phyloP scores from a whole-genome alignment of 2,888 invertebrate species.

The Lepidocyrtinus sp. region DNA sequence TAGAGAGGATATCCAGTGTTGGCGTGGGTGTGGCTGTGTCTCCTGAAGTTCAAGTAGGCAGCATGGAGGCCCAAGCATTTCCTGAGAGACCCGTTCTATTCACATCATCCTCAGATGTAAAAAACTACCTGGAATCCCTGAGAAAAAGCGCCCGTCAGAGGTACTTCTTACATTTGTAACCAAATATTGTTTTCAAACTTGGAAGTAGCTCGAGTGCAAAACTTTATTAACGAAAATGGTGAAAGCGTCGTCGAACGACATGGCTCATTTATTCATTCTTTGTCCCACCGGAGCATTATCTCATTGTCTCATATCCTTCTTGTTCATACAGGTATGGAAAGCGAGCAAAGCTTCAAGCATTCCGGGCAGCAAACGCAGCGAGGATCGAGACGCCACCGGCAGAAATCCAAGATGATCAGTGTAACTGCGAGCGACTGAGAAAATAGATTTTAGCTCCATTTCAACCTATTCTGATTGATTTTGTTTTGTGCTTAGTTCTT shows the following conservation, averaged over 20 bases:
- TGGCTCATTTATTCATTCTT: not conserved
- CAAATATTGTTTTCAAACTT: no score
- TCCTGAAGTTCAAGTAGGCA: conserved; percentile 39
- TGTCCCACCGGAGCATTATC: not conserved
- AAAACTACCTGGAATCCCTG: conserved; percentile 74
- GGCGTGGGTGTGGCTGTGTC: conserved; percentile 19
- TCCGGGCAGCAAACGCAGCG: conserved; percentile 20
- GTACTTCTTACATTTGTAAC: conserved; percentile 3
- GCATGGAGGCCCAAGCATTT: conserved; percentile 65
- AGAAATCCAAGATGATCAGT: conserved; percentile 25
- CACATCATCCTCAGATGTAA: conserved; percentile 74
- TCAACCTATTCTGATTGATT: not conserved
- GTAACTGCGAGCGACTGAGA: conserved; percentile 54
- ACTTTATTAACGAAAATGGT: not conserved
- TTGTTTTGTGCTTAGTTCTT: no score
- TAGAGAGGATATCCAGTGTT: conserved; percentile 43
- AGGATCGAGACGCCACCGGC: conserved; percentile 36
- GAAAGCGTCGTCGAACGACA: not conserved
- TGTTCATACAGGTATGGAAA: conserved; percentile 47
- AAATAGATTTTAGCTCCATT: conserved; percentile 26
- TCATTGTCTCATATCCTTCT: no score
- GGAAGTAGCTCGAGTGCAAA: not conserved
- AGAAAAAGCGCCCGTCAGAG: conserved; percentile 71
- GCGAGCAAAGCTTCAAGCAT: conserved; percentile 32
- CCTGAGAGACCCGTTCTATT: conserved; percentile 73